These are phyloP conservation scores for Neoseiulus cucumeris DNA, from an alignment of 1,140 invertebrate genomes.

Conservation along the genomic window DNA sequence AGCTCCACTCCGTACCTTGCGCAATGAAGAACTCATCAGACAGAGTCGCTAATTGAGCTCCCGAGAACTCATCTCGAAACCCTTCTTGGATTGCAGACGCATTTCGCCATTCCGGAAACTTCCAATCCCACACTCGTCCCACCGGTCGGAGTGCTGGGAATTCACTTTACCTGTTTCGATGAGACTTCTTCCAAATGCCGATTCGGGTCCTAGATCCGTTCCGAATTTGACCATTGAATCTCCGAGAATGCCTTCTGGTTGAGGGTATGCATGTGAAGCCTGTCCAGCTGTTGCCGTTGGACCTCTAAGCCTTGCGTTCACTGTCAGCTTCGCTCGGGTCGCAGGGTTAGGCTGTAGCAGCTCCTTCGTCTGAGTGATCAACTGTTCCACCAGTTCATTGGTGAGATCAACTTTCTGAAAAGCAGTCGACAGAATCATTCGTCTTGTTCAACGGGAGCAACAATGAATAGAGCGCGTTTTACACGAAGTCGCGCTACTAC, in stretches of 20 bases:
- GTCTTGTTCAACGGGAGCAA: too few relatives aligned
- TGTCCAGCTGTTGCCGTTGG: conserved; percentile 24
- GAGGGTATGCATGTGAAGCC: conserved; percentile 62
- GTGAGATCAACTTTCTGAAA: conserved; percentile 86
- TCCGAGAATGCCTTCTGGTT: conserved; percentile 88
- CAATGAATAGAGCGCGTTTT: too few relatives aligned
- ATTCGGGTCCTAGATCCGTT: conserved; percentile 83
- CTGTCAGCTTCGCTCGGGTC: conserved; percentile 21
- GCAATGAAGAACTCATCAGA: too few relatives aligned
- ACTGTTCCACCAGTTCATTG: conserved; percentile 78
- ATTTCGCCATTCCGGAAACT: not conserved
- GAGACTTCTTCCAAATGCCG: conserved; percentile 46
- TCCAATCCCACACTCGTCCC: too few relatives aligned
- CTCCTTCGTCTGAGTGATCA: conserved; percentile 91
- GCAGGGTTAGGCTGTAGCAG: conserved; percentile 92
- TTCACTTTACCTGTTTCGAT: conserved; percentile 11
- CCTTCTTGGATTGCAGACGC: not conserved
- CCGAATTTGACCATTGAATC: conserved; percentile 92
- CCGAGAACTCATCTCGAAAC: too few relatives aligned
- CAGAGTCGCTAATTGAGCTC: too few relatives aligned
- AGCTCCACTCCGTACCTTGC: too few relatives aligned
- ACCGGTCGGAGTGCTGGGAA: too few relatives aligned
- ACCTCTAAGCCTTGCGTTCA: conserved; percentile 39
- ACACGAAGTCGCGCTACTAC: too few relatives aligned
- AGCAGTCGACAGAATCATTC: not conserved